Percentiles rank a stretch among this genome's conserved stretches.
Conservation (phyloP, 2,797 vertebrate species). For the Mareca penelope region DNA sequence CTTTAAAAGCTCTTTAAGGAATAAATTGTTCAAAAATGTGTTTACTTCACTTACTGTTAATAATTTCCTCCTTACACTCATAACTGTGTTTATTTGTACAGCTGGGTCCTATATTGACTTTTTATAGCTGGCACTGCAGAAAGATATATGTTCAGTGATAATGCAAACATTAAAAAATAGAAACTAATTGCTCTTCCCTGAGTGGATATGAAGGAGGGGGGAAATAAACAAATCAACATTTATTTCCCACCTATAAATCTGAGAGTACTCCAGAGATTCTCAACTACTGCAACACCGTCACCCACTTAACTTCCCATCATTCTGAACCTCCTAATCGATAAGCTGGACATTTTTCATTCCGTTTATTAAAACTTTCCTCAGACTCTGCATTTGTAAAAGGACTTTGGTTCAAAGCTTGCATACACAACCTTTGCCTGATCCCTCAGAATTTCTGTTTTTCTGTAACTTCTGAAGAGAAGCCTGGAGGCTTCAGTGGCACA, state of each 20-base stretch:
- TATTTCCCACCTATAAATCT: slow-evolving; percentile 65
- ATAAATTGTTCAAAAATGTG: slow-evolving; percentile 34
- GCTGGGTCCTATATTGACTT: slow-evolving; percentile 46
- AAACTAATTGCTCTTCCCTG: slow-evolving; percentile 57
- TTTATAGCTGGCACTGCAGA: slow-evolving; percentile 55
- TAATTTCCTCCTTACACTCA: slow-evolving; percentile 51
- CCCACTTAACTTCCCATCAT: slow-evolving; percentile 10
- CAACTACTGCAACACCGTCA: not conserved
- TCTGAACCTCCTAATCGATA: not conserved
- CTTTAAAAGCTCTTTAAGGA: not conserved
- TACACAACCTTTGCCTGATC: slow-evolving; percentile 41
- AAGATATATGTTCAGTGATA: slow-evolving; percentile 50
- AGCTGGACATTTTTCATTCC: not conserved
- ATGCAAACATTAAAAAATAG: slow-evolving; percentile 61
- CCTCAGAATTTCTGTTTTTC: slow-evolving; percentile 42
- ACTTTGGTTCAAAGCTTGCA: slow-evolving; percentile 49
- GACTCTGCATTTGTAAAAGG: slow-evolving; percentile 38
- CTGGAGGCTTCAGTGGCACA: slow-evolving; percentile 46
- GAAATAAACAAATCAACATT: slow-evolving; percentile 62
- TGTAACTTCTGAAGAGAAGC: slow-evolving; percentile 36
- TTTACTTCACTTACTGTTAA: slow-evolving; percentile 42
- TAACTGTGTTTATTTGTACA: slow-evolving; percentile 66
- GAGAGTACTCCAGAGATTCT: slow-evolving; percentile 30
- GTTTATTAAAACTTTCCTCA: slow-evolving; percentile 47
- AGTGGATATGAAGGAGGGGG: slow-evolving; percentile 21